phyloP scores from a whole-genome alignment of 2,113 vertebrate genomes.

The Nibea albiflora region DNA sequence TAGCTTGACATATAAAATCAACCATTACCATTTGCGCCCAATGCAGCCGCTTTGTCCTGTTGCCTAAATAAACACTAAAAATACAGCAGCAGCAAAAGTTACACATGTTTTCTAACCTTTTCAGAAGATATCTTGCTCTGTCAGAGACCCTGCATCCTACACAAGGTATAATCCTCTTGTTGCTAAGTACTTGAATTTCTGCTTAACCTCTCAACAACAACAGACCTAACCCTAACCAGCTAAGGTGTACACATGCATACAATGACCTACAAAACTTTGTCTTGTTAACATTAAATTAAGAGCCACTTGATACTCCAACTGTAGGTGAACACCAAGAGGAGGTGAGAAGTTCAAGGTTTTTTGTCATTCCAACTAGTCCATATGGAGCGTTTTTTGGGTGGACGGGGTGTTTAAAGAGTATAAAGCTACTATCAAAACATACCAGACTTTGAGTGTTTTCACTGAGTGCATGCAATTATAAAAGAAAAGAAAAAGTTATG shows the following conservation, averaged over 20 bases:
- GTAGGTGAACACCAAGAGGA: conserved; percentile 4
- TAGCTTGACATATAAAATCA: neutral
- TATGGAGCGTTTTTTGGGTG: neutral
- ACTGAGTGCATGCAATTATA: too few relatives aligned
- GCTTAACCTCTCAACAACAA: conserved; percentile 24
- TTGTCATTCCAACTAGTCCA: neutral
- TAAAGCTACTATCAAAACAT: neutral
- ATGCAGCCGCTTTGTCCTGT: neutral
- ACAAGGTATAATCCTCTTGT: conserved; percentile 21
- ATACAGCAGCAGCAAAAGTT: neutral
- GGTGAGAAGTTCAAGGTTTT: conserved; percentile 7
- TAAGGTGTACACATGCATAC: neutral
- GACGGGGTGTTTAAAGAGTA: neutral
- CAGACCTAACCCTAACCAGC: conserved; percentile 7
- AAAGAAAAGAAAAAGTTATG: too few relatives aligned
- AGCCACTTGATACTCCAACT: conserved; percentile 28
- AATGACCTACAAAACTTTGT: neutral
- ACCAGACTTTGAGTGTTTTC: too few relatives aligned
- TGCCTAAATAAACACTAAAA: neutral
- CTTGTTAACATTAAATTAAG: neutral
- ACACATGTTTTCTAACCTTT: neutral
- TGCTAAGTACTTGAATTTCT: conserved; percentile 36
- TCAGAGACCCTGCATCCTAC: conserved; percentile 4
- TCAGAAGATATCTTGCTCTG: neutral
- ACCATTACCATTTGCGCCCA: neutral